phyloP scores from a whole-genome alignment of 2,888 invertebrate genomes.

The Antitype chi region DNA sequence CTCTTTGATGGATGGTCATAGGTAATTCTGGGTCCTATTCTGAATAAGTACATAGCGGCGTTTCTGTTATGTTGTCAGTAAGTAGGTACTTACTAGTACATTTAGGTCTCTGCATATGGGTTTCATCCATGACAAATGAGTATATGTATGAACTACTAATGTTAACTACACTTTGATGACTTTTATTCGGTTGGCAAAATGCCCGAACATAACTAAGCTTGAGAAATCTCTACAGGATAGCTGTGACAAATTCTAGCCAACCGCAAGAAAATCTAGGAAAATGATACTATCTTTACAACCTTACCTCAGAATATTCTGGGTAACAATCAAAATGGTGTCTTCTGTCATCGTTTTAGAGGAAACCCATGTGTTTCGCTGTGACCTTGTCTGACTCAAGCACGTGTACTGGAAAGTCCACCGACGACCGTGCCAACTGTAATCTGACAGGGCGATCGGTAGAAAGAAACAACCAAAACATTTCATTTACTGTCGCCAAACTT shows the following conservation, averaged over 20 bases:
- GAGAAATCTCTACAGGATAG: neutral
- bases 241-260: constrained; percentile 7
- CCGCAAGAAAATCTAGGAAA: constrained; percentile 27
- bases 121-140: neutral
- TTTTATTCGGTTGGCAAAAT: neutral
- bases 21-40: neutral
- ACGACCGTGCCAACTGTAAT: constrained; percentile 61
- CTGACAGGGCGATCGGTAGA: constrained; percentile 45
- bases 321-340: constrained; percentile 46
- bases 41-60: neutral
- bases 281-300: constrained; percentile 42
- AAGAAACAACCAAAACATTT: constrained; percentile 52
- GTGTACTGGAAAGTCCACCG: constrained; percentile 63
- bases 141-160: constrained; percentile 1
- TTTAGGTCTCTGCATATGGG: neutral
- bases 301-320: constrained; percentile 22
- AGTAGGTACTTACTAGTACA: constrained; percentile 6
- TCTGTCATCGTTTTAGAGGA: constrained; percentile 55
- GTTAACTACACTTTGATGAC: neutral
- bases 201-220: neutral
- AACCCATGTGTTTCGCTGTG: constrained; percentile 49
- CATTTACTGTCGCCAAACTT: constrained; percentile 15
- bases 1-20: neutral
- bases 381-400: constrained; percentile 54
- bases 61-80: constrained; percentile 11